Conservation (phyloP, 2,888 invertebrate genomes). For the Luffia ferchaultella region DNA sequence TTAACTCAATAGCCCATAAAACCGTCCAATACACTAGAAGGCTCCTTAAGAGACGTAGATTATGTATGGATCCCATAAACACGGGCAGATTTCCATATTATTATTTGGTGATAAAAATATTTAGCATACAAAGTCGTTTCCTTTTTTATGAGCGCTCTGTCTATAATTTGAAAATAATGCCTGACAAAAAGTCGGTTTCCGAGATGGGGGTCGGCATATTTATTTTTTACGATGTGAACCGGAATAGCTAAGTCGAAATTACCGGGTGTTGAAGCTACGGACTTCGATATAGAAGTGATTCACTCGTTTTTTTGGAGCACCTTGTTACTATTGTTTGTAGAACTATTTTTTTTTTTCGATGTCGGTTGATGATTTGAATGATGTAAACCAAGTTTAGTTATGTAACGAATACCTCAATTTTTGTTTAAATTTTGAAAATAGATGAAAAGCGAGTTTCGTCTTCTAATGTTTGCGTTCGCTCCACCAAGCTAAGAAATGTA, state of each 20-base stretch:
- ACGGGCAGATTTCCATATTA: conserved; percentile 37
- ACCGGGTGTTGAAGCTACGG: neutral
- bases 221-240: neutral
- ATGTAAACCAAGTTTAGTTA: too few species aligned
- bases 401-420: too few species aligned
- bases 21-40: neutral
- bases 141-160: conserved; percentile 21
- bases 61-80: conserved; percentile 19
- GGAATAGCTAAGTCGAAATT: neutral
- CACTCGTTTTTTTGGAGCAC: neutral
- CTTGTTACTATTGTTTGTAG: neutral
- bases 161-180: conserved; percentile 24
- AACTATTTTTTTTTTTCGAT: too few species aligned
- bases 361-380: too few species aligned
- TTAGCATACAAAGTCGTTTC: conserved; percentile 30
- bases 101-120: conserved; percentile 24
- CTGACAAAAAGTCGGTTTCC: conserved; percentile 17
- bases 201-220: neutral
- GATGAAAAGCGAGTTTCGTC: neutral
- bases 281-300: neutral
- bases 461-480: neutral
- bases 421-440: too few species aligned
- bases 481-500: too few species aligned
- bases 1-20: neutral
- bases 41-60: neutral